These are phyloP conservation scores for Danaus chrysippus DNA, from an alignment of 2,888 invertebrate genomes.

Conservation along the genomic window DNA sequence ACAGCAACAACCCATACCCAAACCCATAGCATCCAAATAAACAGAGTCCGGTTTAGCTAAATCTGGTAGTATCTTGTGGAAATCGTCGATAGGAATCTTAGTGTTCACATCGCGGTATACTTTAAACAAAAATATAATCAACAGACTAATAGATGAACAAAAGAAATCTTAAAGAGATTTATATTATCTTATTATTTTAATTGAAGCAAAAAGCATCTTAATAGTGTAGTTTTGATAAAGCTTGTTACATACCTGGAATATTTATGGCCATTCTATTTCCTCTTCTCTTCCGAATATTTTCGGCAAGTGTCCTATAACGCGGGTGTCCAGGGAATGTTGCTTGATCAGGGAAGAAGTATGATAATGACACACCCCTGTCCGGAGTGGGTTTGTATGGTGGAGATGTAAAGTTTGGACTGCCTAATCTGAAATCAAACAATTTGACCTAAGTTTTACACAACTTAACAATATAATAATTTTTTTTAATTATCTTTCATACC, in stretches of 20 bases:
- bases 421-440: constrained; percentile 81
- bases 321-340: constrained; percentile 98
- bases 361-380: constrained; percentile 86
- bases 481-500: constrained; percentile 70
- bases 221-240: background rate
- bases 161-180: background rate
- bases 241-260: constrained; percentile 86
- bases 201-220: background rate
- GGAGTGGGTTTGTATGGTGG: constrained; percentile 84
- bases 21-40: constrained; percentile 99
- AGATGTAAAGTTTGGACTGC: constrained; percentile 92
- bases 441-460: background rate
- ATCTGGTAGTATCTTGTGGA: constrained; percentile 77
- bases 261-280: constrained; percentile 98
- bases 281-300: constrained; percentile 94
- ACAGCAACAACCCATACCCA: constrained; percentile 99
- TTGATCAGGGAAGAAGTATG: constrained; percentile 95
- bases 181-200: background rate
- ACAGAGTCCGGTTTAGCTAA: constrained; percentile 93
- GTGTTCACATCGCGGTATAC: constrained; percentile 95
- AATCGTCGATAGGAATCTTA: constrained; percentile 89
- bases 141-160: background rate
- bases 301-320: constrained; percentile 93
- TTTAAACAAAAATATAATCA: constrained; percentile 49
- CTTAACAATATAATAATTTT: constrained; percentile 5